These are phyloP conservation scores for Euschistus heros DNA, from an alignment of 1,140 invertebrate genomes.

Conservation along the genomic window DNA sequence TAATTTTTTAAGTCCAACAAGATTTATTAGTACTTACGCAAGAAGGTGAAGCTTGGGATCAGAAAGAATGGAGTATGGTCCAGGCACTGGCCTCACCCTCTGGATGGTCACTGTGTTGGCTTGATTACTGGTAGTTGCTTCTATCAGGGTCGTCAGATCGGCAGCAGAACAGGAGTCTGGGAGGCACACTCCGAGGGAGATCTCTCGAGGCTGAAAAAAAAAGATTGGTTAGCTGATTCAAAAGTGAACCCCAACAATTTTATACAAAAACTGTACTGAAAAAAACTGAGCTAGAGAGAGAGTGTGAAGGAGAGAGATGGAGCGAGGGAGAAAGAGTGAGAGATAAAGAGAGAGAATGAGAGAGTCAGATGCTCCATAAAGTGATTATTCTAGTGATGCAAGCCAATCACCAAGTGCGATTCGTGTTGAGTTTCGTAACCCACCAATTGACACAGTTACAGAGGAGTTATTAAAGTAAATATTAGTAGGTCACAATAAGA, in stretches of 20 bases:
- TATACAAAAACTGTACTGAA: not conserved
- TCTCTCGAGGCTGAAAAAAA: constrained; percentile 35
- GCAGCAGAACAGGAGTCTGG: constrained; percentile 50
- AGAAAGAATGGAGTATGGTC: constrained; percentile 48
- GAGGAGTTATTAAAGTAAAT: too few species aligned
- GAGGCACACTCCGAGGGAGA: constrained; percentile 60
- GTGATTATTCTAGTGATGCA: too few species aligned
- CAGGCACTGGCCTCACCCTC: constrained; percentile 56
- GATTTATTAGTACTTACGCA: constrained; percentile 50
- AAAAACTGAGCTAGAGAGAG: too few species aligned
- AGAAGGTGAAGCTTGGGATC: constrained; percentile 62
- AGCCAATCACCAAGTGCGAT: too few species aligned
- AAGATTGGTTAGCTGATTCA: not conserved
- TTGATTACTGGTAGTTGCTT: constrained; percentile 31
- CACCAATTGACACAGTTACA: too few species aligned
- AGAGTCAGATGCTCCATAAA: too few species aligned
- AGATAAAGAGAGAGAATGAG: too few species aligned
- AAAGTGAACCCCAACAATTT: not conserved
- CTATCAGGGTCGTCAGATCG: constrained; percentile 45
- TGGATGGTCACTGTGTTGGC: constrained; percentile 39
- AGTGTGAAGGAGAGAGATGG: too few species aligned
- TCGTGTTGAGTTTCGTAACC: too few species aligned
- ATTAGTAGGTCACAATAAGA: too few species aligned
- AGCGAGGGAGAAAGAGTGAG: too few species aligned
- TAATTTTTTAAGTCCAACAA: too few species aligned